Evolutionary conservation across 37 sponge, comb jelly and placozoan species (phyloP), one percentile per base, ranked within the genome.

Genomic region (Ephydatia muelleri): DNA sequence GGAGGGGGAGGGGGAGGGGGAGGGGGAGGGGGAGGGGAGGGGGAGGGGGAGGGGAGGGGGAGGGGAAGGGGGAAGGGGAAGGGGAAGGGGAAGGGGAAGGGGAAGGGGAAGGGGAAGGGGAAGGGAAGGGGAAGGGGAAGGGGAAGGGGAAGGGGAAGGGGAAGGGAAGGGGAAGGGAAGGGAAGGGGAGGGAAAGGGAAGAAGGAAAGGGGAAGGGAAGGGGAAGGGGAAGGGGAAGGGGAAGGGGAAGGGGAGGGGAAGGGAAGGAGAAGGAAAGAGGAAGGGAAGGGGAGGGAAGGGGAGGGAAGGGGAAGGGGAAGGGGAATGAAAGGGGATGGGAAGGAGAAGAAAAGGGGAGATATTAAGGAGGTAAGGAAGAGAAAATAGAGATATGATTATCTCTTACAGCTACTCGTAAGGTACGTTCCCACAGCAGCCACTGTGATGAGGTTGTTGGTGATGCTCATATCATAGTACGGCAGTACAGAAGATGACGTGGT

Each of bases 161-260:
- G n/a, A n/a, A n/a, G n/a, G n/a, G n/a, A n/a, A n/a, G n/a, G n/a
- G n/a, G n/a, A n/a, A n/a, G n/a, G n/a, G n/a, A n/a, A n/a, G n/a
- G n/a, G n/a, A n/a, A n/a, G n/a, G n/a, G n/a, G n/a, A n/a, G n/a
- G n/a, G n/a, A n/a, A n/a, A n/a, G n/a, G n/a, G n/a, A n/a, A n/a
- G n/a, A n/a, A n/a, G n/a, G n/a, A n/a, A n/a, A n/a, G n/a, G n/a
- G n/a, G n/a, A n/a, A n/a, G n/a, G n/a, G n/a, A n/a, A n/a, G n/a
- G n/a, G n/a, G n/a, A n/a, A n/a, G n/a, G n/a, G n/a, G n/a, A n/a
- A 38, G 23, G 71, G 4, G 40, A 36, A 71, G 34, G 71, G 23
- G 9, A 70, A 9, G 69, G 30, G 38, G 84, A 26, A 32, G 65
- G 84, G 27, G 47, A 35, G 84, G 13, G 65, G 21, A 65, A 22